A percentile compares a stretch with the other conserved stretches of the same genome.
Conservation (phyloP, 2,113 vertebrate genomes). For the Sebastes schlegelii region DNA sequence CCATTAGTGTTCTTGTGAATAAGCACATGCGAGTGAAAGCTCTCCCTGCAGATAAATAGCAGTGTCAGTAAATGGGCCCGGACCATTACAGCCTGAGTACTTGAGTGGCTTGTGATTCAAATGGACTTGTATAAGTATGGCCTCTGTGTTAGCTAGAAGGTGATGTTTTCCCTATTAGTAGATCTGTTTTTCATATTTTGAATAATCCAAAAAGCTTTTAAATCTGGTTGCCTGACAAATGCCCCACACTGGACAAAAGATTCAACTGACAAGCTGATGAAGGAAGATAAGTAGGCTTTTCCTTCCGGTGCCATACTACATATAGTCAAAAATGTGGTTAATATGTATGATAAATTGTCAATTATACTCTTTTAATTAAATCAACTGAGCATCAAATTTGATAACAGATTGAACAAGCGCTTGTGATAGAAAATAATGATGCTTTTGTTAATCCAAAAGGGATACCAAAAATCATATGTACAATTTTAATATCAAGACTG, state of each 20-base stretch:
- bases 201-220: neutral
- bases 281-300: neutral
- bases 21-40: conserved; percentile 14
- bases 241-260: neutral
- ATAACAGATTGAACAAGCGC: neutral
- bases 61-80: conserved; percentile 45
- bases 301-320: neutral
- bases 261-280: neutral
- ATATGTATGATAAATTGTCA: neutral
- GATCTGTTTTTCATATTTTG: conserved; percentile 5
- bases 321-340: neutral
- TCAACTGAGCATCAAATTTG: too few relatives aligned
- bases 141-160: neutral
- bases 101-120: conserved; percentile 36
- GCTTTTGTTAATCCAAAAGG: neutral
- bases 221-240: neutral
- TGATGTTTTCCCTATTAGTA: neutral
- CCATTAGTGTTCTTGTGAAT: conserved; percentile 40
- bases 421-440: neutral
- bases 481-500: neutral
- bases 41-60: conserved; percentile 40
- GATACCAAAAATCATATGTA: neutral
- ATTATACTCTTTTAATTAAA: neutral
- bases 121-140: conserved; percentile 4
- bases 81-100: conserved; percentile 16